Evolutionary conservation across 1,140 invertebrate genomes (phyloP).

Genomic region (Samia ricini): DNA sequence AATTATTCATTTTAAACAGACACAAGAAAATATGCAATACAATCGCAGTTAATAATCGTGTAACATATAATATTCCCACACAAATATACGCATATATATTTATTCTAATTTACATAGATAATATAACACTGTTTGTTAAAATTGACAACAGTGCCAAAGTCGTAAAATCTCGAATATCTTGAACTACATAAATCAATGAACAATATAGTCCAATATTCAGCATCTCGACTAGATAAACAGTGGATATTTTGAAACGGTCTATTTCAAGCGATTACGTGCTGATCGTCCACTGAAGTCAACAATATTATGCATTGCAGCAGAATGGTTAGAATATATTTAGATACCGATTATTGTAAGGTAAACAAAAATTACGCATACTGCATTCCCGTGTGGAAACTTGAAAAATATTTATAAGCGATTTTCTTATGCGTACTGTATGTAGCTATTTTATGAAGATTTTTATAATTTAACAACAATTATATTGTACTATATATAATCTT

Average conservation of each 20-base stretch:
- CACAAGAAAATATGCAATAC: too few relatives aligned
- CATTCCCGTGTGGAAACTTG: too few relatives aligned
- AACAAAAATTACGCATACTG: neutral
- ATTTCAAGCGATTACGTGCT: conserved; percentile 19
- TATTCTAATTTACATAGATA: too few relatives aligned
- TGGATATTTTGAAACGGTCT: conserved; percentile 19
- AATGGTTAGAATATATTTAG: neutral
- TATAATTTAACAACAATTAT: too few relatives aligned
- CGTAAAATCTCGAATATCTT: conserved; percentile 17
- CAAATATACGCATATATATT: too few relatives aligned
- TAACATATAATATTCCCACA: too few relatives aligned
- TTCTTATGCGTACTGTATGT: too few relatives aligned
- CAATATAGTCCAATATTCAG: conserved; percentile 21
- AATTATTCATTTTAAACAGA: too few relatives aligned
- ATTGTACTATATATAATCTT: too few relatives aligned
- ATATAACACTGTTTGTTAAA: neutral
- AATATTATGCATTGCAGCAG: neutral
- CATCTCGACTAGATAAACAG: conserved; percentile 19
- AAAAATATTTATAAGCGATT: too few relatives aligned
- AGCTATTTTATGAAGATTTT: too few relatives aligned
- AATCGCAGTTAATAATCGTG: too few relatives aligned
- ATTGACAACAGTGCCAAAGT: neutral
- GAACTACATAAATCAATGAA: conserved; percentile 19
- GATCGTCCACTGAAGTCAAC: conserved; percentile 1
- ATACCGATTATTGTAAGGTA: neutral